These are phyloP conservation scores for Cryptocephalus primarius DNA, from an alignment of 2,888 invertebrate genomes.

Conservation along the genomic window DNA sequence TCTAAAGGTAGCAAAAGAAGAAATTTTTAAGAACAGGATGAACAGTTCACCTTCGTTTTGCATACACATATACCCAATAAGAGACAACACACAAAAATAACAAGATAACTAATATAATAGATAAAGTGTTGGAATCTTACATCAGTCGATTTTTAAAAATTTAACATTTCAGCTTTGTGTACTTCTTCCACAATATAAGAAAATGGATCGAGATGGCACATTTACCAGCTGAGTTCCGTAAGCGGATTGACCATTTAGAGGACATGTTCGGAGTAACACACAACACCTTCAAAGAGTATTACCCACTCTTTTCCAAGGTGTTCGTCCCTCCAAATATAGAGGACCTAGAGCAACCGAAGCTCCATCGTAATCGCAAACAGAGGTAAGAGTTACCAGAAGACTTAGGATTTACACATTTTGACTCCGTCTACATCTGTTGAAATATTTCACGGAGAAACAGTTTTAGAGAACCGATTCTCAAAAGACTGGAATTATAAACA, in stretches of 20 bases:
- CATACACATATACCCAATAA: too few relatives aligned
- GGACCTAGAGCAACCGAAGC: slow-evolving; percentile 41
- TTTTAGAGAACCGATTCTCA: too few relatives aligned
- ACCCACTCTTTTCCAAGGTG: slow-evolving; percentile 77
- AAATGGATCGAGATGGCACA: slow-evolving; percentile 94
- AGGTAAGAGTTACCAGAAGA: slow-evolving; percentile 38
- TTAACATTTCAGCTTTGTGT: slow-evolving; percentile 59
- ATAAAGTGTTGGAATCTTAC: too few relatives aligned
- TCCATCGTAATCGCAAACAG: slow-evolving; percentile 48
- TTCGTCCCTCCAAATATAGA: slow-evolving; percentile 56
- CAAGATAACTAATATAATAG: too few relatives aligned
- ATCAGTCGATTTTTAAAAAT: slow-evolving; percentile 1
- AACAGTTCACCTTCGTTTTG: too few relatives aligned
- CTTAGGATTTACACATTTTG: too few relatives aligned
- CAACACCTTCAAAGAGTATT: slow-evolving; percentile 86
- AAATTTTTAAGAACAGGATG: too few relatives aligned
- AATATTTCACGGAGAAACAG: too few relatives aligned
- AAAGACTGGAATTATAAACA: too few relatives aligned
- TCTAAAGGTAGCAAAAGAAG: too few relatives aligned
- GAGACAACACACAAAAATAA: too few relatives aligned
- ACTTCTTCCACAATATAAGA: slow-evolving; percentile 90
- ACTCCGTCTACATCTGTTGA: too few relatives aligned
- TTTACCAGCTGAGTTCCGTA: slow-evolving; percentile 70
- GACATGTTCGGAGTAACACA: slow-evolving; percentile 88
- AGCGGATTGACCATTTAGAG: slow-evolving; percentile 74